Conservation (phyloP, 2,113 vertebrate genomes). For the Platycercus adscitus region DNA sequence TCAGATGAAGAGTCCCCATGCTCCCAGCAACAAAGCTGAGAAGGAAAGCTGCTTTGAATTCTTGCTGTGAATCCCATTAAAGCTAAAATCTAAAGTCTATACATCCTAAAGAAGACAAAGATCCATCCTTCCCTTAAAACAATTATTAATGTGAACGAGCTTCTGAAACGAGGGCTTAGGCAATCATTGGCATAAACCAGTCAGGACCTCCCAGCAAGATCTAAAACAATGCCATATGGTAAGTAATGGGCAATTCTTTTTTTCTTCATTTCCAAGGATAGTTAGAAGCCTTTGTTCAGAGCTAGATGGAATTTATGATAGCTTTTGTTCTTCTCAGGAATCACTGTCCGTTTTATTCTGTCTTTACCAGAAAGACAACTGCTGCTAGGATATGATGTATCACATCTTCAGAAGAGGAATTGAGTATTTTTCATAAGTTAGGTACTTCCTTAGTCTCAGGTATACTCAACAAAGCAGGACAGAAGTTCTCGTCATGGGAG, state of each 20-base stretch:
- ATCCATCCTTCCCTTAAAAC: neutral
- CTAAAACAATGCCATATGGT: constrained; percentile 4
- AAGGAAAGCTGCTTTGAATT: too few relatives aligned
- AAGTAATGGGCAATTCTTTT: neutral
- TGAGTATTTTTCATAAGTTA: neutral
- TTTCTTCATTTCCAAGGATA: neutral
- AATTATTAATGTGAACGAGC: neutral
- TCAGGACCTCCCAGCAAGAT: constrained; percentile 9
- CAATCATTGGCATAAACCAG: neutral
- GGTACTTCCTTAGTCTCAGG: neutral
- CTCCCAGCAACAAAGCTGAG: too few relatives aligned
- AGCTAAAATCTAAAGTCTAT: neutral
- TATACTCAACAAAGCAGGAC: neutral
- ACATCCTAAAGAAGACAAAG: neutral
- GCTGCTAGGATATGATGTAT: neutral
- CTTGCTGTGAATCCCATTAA: neutral
- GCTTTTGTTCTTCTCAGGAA: neutral
- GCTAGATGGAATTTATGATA: neutral
- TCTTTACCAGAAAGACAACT: neutral
- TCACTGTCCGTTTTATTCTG: neutral
- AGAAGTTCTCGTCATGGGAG: neutral
- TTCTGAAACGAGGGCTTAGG: neutral
- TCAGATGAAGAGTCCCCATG: too few relatives aligned
- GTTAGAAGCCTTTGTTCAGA: neutral
- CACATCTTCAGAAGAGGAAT: neutral